phyloP scores from a whole-genome alignment of 2,797 vertebrate genomes.

The Mus spretus region DNA sequence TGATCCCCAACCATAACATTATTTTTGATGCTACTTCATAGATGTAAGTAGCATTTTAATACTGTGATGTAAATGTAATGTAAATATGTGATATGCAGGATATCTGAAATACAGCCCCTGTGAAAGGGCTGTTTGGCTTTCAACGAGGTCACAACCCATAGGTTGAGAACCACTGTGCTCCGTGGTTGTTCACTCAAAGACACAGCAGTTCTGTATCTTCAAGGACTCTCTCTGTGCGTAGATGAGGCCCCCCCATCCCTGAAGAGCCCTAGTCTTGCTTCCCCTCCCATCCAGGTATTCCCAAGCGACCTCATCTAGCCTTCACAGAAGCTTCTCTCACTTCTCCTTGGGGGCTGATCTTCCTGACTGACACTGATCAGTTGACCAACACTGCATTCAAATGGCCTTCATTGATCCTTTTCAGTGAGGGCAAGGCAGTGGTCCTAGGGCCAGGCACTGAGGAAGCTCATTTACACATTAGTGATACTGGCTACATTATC shows the following conservation, averaged over 20 bases:
- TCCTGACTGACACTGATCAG: not conserved
- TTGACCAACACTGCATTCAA: not conserved
- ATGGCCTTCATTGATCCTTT: not conserved
- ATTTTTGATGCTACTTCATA: not conserved
- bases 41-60: not conserved
- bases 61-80: not conserved
- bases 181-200: not conserved
- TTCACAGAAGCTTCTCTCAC: not conserved
- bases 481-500: not conserved
- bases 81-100: not conserved
- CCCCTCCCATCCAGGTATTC: not conserved
- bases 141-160: not conserved
- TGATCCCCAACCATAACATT: not conserved
- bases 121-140: not conserved
- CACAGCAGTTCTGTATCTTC: not conserved
- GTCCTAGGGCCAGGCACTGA: not conserved
- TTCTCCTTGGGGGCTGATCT: not conserved
- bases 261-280: not conserved
- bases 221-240: not conserved
- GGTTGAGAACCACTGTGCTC: not conserved
- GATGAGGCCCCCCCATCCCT: not conserved
- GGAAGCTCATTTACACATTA: not conserved
- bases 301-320: not conserved
- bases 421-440: not conserved
- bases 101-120: not conserved